phyloP scores from a whole-genome alignment of 2,113 vertebrate genomes.

The Rhabdomys dilectus region DNA sequence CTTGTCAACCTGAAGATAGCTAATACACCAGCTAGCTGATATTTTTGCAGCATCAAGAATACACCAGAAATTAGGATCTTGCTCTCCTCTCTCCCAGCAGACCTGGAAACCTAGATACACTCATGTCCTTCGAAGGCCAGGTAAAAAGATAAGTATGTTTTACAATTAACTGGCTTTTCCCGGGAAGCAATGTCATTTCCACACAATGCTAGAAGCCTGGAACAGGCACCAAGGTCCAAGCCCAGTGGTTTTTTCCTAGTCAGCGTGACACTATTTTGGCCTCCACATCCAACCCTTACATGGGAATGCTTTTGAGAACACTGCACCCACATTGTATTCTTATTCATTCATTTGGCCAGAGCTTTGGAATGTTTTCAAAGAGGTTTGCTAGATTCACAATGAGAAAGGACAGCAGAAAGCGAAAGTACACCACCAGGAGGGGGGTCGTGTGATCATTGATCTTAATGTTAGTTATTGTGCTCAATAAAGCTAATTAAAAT shows the following conservation, averaged over 20 bases:
- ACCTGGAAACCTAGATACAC: constrained; percentile 82
- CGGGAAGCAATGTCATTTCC: constrained; percentile 50
- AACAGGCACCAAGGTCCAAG: not conserved
- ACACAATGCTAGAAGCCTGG: not conserved
- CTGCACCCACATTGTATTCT: not conserved
- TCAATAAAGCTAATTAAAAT: constrained; percentile 58
- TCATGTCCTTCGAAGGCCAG: constrained; percentile 51
- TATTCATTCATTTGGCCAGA: not conserved
- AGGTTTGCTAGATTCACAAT: not conserved
- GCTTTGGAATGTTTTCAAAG: not conserved
- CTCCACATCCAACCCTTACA: not conserved
- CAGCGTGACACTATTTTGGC: not conserved
- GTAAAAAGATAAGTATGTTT: constrained; percentile 78
- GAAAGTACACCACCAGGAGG: constrained; percentile 43
- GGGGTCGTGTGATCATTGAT: not conserved
- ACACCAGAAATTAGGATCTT: constrained; percentile 84
- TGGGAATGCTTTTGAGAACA: not conserved
- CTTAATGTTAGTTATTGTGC: not conserved
- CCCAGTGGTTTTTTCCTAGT: not conserved
- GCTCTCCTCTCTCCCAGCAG: constrained; percentile 80
- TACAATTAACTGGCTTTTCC: constrained; percentile 39
- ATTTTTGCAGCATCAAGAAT: constrained; percentile 84
- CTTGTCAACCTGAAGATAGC: constrained; percentile 89
- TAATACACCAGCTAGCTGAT: constrained; percentile 83
- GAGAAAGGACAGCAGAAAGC: constrained; percentile 32